Evolutionary conservation across 1,140 invertebrate species (phyloP).

Genomic region (Diachasma alloeum): DNA sequence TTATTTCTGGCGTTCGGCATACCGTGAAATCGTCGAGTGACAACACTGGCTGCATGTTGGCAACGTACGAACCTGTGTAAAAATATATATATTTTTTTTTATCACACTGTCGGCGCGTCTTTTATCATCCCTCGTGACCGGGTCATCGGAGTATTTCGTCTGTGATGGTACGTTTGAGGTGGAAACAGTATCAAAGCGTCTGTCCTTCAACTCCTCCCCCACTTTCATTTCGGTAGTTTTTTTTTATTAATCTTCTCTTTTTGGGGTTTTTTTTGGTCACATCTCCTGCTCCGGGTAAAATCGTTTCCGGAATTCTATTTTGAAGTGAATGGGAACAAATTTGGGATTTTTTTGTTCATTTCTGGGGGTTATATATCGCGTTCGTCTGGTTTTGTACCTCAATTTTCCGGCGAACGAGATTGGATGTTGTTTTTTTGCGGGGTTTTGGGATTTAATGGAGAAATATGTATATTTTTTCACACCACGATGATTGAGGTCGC

Average conservation of each 20-base stretch:
- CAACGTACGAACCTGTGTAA: background rate
- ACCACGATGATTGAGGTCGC: background rate
- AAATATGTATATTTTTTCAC: conserved; percentile 21
- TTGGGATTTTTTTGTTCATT: background rate
- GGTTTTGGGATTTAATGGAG: conserved; percentile 8
- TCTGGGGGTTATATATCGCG: background rate
- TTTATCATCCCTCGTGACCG: conserved; percentile 16
- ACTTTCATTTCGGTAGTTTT: background rate
- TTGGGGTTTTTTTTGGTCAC: background rate
- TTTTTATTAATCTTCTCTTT: background rate
- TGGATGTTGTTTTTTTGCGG: conserved; percentile 1
- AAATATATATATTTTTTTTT: background rate
- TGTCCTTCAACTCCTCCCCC: background rate
- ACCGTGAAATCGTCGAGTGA: conserved; percentile 38
- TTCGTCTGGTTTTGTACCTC: background rate
- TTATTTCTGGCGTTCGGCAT: conserved; percentile 38
- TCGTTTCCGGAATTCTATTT: background rate
- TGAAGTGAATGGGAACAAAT: background rate
- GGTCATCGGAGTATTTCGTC: conserved; percentile 26
- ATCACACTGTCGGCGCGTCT: background rate
- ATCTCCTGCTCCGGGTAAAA: background rate
- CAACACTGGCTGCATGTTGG: conserved; percentile 4
- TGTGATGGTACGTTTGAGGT: conserved; percentile 9
- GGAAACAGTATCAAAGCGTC: background rate
- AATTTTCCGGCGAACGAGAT: background rate